Percentiles rank a stretch among this genome's conserved stretches.
Evolutionary conservation across 2,797 vertebrate species (phyloP).

Genomic region (Prunella strophiata): DNA sequence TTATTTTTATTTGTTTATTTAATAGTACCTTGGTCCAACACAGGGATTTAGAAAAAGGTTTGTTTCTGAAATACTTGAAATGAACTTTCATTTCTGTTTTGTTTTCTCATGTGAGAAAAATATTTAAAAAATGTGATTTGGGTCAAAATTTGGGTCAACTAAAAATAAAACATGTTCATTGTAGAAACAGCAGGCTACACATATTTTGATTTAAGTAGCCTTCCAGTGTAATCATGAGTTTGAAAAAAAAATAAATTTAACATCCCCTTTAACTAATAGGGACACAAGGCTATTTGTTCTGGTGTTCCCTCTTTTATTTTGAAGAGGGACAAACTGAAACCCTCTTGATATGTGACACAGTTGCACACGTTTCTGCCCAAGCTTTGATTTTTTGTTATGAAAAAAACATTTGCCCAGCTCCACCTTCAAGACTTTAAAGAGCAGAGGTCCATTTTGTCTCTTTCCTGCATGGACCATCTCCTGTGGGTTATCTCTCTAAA

Average conservation of each 20-base stretch:
- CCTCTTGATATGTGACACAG: neutral
- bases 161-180: neutral
- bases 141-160: conserved; percentile 36
- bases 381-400: neutral
- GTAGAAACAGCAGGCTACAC: neutral
- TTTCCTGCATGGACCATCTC: neutral
- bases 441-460: neutral
- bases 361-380: neutral
- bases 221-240: neutral
- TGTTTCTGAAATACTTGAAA: neutral
- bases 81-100: neutral
- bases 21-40: neutral
- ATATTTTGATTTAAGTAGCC: neutral
- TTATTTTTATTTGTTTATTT: neutral
- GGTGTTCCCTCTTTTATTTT: neutral
- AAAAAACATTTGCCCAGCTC: neutral
- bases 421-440: neutral
- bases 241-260: neutral
- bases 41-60: neutral
- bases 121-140: neutral
- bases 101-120: neutral
- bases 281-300: neutral
- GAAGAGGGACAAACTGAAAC: neutral
- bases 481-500: neutral
- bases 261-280: neutral